Evolutionary conservation across 2,797 vertebrate species (phyloP).

Genomic region (Philypnodon macrostomus): DNA sequence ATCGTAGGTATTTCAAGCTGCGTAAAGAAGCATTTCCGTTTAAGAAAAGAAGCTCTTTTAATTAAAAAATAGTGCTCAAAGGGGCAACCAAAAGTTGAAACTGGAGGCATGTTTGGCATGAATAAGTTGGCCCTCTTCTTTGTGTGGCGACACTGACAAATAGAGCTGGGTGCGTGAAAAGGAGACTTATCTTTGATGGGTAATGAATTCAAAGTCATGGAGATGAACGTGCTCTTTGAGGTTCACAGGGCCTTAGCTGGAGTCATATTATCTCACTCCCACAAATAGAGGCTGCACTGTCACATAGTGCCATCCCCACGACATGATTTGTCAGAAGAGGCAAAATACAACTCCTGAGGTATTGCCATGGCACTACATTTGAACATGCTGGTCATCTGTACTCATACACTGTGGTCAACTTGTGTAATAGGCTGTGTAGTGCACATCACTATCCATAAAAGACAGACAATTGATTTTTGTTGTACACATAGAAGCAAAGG

Average conservation of each 20-base stretch:
- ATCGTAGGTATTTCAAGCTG: constrained; percentile 74
- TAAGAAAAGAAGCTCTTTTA: constrained; percentile 74
- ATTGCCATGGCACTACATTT: constrained; percentile 31
- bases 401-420: constrained; percentile 41
- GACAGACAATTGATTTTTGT: constrained; percentile 55
- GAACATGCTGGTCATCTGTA: constrained; percentile 43
- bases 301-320: constrained; percentile 52
- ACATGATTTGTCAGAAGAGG: not conserved
- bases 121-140: constrained; percentile 78
- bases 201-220: constrained; percentile 82
- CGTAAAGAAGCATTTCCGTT: constrained; percentile 61
- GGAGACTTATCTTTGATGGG: constrained; percentile 82
- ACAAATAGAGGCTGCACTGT: constrained; percentile 64
- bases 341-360: not conserved
- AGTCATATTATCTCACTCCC: constrained; percentile 74
- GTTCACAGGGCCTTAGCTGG: constrained; percentile 74
- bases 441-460: constrained; percentile 36
- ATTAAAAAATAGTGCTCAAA: constrained; percentile 79
- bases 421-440: constrained; percentile 49
- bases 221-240: constrained; percentile 80
- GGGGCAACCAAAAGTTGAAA: constrained; percentile 76
- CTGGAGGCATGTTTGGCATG: constrained; percentile 82
- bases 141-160: constrained; percentile 83
- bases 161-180: constrained; percentile 74
- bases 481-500: constrained; percentile 46